A percentile compares a stretch with the other conserved stretches of the same genome.
Evolutionary conservation across 1,140 invertebrate genomes (phyloP).

Genomic region (Belonocnema kinseyi): DNA sequence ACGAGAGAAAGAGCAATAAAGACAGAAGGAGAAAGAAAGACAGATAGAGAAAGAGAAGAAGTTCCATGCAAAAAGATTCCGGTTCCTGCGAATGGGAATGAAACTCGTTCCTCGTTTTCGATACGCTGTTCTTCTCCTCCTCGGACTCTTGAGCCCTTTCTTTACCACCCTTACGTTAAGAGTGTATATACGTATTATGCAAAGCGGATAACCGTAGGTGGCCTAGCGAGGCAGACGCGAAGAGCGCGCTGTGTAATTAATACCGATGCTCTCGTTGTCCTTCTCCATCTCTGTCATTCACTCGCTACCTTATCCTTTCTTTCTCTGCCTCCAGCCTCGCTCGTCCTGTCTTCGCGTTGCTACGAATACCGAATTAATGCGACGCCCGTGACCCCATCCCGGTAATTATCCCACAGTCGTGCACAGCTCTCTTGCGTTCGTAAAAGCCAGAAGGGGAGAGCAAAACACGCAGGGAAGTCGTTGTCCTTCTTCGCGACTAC

Average conservation of each 20-base stretch:
- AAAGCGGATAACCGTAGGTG: slow-evolving; percentile 69
- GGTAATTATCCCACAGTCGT: slow-evolving; percentile 51
- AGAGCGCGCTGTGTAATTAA: slow-evolving; percentile 65
- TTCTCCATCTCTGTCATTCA: slow-evolving; percentile 33
- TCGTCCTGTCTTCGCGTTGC: slow-evolving; percentile 37
- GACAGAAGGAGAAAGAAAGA: slow-evolving; percentile 4
- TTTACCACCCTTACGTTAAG: slow-evolving; percentile 58
- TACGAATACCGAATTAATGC: slow-evolving; percentile 57
- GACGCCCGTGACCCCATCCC: slow-evolving; percentile 48
- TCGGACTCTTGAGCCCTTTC: slow-evolving; percentile 42
- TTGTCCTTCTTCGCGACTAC: slow-evolving; percentile 44
- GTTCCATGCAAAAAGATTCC: slow-evolving; percentile 53
- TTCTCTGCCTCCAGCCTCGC: slow-evolving; percentile 20
- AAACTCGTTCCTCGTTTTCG: slow-evolving; percentile 62
- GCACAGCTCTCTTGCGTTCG: slow-evolving; percentile 27
- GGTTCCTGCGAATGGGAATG: slow-evolving; percentile 62
- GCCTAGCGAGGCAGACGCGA: slow-evolving; percentile 67
- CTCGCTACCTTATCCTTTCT: slow-evolving; percentile 21
- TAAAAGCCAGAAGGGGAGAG: slow-evolving; percentile 2
- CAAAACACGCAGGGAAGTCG: slow-evolving; percentile 25
- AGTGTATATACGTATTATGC: slow-evolving; percentile 68
- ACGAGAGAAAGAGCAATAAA: slow-evolving; percentile 36
- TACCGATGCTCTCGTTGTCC: slow-evolving; percentile 63
- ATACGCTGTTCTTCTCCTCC: slow-evolving; percentile 39
- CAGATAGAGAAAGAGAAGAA: slow-evolving; percentile 40